These are phyloP conservation scores for Porites lutea DNA, from an alignment of 64 coral and sea anemone genomes.

Conservation along the genomic window DNA sequence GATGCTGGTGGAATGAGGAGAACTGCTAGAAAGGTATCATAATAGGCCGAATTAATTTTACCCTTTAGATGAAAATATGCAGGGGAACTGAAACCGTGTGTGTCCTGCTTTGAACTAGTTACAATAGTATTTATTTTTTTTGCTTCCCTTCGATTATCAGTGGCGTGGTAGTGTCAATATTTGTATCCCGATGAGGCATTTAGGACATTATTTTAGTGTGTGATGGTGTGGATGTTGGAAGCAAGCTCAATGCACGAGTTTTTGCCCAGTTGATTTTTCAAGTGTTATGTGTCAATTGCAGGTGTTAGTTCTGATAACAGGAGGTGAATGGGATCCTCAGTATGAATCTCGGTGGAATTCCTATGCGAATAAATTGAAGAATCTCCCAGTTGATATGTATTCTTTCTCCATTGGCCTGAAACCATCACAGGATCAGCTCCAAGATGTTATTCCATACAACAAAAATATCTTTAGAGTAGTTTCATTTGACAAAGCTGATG, in stretches of 20 bases:
- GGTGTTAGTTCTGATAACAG: constrained; percentile 71
- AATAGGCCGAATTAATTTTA: too few relatives aligned
- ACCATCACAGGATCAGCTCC: constrained; percentile 32
- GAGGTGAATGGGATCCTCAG: constrained; percentile 56
- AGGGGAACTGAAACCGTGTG: too few relatives aligned
- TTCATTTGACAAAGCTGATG: constrained; percentile 31
- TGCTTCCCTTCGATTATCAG: too few relatives aligned
- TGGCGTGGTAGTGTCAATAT: too few relatives aligned
- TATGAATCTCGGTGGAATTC: constrained; percentile 34
- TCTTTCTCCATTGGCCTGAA: constrained; percentile 54
- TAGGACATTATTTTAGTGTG: too few relatives aligned
- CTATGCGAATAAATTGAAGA: constrained; percentile 43
- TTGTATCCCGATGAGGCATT: too few relatives aligned
- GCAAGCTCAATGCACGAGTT: too few relatives aligned
- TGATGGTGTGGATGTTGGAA: too few relatives aligned
- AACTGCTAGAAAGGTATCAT: constrained; percentile 77
- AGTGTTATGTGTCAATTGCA: background rate
- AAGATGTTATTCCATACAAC: constrained; percentile 22
- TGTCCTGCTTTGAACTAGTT: too few relatives aligned
- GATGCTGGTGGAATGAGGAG: constrained; percentile 40
- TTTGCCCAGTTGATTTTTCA: too few relatives aligned
- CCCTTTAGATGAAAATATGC: too few relatives aligned
- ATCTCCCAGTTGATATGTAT: constrained; percentile 61
- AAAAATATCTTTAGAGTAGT: constrained; percentile 50
- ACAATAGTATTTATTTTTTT: too few relatives aligned